Conservation (phyloP, 2,797 vertebrate species). For the Atherinosoma microstoma region DNA sequence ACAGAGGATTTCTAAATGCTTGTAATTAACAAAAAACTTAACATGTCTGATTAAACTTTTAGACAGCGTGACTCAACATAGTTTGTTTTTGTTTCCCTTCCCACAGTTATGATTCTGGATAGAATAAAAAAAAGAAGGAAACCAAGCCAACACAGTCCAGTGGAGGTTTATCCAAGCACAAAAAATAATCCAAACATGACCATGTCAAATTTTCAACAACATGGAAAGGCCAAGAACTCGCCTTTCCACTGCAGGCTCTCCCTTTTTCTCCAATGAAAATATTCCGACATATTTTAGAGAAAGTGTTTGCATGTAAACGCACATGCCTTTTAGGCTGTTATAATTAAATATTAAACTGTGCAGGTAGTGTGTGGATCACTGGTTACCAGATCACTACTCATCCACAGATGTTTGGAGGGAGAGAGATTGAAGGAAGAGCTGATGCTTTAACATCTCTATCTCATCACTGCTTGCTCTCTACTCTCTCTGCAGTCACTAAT, state of each 20-base stretch:
- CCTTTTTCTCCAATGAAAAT: conserved; percentile 1
- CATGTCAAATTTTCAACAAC: too few species aligned
- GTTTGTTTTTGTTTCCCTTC: too few species aligned
- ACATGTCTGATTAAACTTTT: too few species aligned
- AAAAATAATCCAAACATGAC: conserved; percentile 10
- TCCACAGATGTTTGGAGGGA: conserved; percentile 23
- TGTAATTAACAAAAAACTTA: too few species aligned
- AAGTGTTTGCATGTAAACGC: conserved; percentile 18
- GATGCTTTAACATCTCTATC: conserved; percentile 57
- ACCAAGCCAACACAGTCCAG: background rate
- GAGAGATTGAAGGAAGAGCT: conserved; percentile 26
- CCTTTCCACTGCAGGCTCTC: background rate
- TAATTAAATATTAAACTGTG: conserved; percentile 55
- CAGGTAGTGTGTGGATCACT: conserved; percentile 35
- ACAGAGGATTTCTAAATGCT: too few species aligned
- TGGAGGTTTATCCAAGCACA: conserved; percentile 18
- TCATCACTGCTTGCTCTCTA: conserved; percentile 29
- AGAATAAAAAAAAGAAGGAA: background rate
- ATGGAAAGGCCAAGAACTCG: too few species aligned
- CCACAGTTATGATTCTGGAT: too few species aligned
- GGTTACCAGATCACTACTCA: conserved; percentile 45
- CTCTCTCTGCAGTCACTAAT: conserved; percentile 38
- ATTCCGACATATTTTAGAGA: background rate
- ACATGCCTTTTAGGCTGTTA: conserved; percentile 36
- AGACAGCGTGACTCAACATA: too few species aligned